phyloP scores from a whole-genome alignment of 2,113 vertebrate genomes.

The Athene cunicularia region DNA sequence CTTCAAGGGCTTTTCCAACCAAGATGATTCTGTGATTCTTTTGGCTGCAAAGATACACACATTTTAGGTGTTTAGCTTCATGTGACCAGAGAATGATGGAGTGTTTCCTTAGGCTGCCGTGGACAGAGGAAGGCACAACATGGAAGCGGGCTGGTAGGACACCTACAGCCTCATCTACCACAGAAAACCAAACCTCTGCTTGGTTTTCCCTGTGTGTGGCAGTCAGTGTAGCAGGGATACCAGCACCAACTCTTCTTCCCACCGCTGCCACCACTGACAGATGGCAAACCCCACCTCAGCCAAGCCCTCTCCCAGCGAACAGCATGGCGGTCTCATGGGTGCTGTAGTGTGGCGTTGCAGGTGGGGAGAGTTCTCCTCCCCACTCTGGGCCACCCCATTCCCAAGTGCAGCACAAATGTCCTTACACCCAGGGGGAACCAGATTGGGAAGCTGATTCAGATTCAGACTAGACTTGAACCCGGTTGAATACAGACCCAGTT shows the following conservation, averaged over 20 bases:
- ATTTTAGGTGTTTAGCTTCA: neutral
- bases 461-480: neutral
- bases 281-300: neutral
- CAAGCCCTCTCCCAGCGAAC: rapidly evolving
- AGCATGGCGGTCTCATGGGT: neutral
- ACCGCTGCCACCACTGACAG: neutral
- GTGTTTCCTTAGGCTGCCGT: neutral
- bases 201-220: rapidly evolving
- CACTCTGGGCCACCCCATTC: neutral
- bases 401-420: neutral
- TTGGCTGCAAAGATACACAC: neutral
- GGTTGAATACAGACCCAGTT: rapidly evolving
- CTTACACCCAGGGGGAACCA: neutral
- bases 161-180: neutral
- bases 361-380: neutral
- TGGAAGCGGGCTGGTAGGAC: rapidly evolving
- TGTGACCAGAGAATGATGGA: neutral
- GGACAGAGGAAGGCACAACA: rapidly evolving
- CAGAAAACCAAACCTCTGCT: neutral
- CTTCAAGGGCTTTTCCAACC: too few species aligned
- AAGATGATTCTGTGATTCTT: neutral
- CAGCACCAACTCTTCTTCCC: neutral
- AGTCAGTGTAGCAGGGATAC: too few species aligned
- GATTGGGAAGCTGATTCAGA: neutral
- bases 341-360: neutral